Percentiles rank a stretch among this genome's conserved stretches.
Evolutionary conservation across 1,140 invertebrate species (phyloP).

Genomic region (Globodera rostochiensis): DNA sequence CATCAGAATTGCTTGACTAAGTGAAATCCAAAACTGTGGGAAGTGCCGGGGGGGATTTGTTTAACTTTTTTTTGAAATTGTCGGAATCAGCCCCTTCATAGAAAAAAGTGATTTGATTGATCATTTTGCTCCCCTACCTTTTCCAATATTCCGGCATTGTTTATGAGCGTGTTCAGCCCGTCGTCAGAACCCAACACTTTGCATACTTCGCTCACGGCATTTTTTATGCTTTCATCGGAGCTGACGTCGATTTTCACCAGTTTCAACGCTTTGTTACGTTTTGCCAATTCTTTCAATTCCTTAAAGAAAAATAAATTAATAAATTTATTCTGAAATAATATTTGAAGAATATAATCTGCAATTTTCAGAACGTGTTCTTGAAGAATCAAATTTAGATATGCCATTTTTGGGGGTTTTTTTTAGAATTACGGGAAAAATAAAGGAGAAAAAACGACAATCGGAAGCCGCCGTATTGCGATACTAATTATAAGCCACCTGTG

Average conservation of each 20-base stretch:
- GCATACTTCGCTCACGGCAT: neutral
- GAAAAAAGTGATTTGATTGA: neutral
- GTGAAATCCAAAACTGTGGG: no score
- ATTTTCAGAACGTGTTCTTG: neutral
- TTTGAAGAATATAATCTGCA: neutral
- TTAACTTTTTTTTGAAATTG: no score
- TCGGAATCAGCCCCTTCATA: no score
- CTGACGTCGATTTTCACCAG: neutral
- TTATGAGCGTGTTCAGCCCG: slow-evolving; percentile 38
- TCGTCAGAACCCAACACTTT: slow-evolving; percentile 2
- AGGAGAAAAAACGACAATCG: no score
- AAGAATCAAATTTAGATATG: no score
- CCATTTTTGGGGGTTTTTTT: no score
- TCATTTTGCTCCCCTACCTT: neutral
- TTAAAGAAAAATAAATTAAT: neutral
- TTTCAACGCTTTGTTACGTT: neutral
- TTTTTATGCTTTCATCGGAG: neutral
- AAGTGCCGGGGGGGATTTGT: no score
- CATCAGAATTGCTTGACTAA: no score
- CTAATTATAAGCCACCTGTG: slow-evolving; percentile 22
- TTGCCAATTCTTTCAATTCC: neutral
- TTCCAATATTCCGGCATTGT: slow-evolving; percentile 45
- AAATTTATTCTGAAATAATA: no score
- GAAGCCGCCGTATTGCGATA: no score
- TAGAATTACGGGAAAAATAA: no score